A percentile compares a stretch with the other conserved stretches of the same genome.
Evolutionary conservation across 2,888 invertebrate genomes (phyloP).

Genomic region (Leuctra nigra): DNA sequence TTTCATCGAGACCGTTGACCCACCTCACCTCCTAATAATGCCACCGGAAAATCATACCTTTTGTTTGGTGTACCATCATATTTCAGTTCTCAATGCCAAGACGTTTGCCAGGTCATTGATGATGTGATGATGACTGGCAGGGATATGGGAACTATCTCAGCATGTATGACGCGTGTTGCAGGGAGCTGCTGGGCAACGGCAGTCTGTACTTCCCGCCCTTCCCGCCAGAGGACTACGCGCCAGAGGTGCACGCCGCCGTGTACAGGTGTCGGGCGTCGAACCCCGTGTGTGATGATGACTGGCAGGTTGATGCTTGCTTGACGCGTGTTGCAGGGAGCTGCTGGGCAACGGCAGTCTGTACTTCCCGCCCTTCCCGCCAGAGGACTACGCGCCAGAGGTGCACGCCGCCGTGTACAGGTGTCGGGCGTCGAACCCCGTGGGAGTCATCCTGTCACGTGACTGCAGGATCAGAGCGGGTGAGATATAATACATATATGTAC

Average conservation of each 20-base stretch:
- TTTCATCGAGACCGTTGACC: no score
- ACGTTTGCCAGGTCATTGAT: no score
- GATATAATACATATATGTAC: neutral
- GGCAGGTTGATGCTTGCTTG: neutral
- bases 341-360: constrained; percentile 38
- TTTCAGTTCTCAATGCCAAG: no score
- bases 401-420: constrained; percentile 42
- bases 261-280: constrained; percentile 43
- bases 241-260: constrained; percentile 37
- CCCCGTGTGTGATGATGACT: constrained; percentile 39
- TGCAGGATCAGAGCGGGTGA: constrained; percentile 28
- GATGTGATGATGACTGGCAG: no score
- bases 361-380: constrained; percentile 40
- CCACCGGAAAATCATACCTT: no score
- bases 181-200: constrained; percentile 35
- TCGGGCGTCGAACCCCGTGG: constrained; percentile 40
- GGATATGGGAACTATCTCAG: no score
- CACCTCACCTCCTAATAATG: no score
- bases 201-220: constrained; percentile 42
- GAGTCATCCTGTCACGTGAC: constrained; percentile 40
- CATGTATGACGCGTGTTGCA: no score
- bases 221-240: constrained; percentile 37
- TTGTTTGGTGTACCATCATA: no score
- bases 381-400: constrained; percentile 36
- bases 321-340: constrained; percentile 26